Evolutionary conservation across 2,888 invertebrate species (phyloP), one percentile per base, ranked within the genome.

Genomic region (Coleophora deauratella): DNA sequence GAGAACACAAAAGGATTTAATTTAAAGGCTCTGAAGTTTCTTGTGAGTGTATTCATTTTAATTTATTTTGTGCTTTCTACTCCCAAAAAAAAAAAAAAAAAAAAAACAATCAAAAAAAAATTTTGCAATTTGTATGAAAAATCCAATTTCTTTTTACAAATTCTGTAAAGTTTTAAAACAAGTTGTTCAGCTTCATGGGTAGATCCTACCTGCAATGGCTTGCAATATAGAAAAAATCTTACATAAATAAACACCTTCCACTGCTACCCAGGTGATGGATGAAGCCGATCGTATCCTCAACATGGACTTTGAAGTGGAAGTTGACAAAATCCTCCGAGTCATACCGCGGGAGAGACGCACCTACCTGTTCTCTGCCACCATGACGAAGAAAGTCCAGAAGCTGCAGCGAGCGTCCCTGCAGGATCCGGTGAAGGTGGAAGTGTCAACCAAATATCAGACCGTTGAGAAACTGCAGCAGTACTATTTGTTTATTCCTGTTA

Each of bases 221-320:
- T n/a, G n/a, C n/a, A n/a, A n/a, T n/a, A n/a, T n/a, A 21, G 21
- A 6, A 21, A 4, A 3, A 21, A 21, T 21, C 3, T 6, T 21
- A 3, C 3, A 21, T 4, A 21, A 21, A 21, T 21, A 21, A 4
- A 21, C 21, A 21, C 21, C 21, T 21, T 21, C 6, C 21, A 21
- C 6, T 21, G 21, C 3, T 21, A n/a, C 1, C 10, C 31, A 93
- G 90, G 94, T 99, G 0, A 97, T 99, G 97, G 99, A 99, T 59
- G 99, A 99, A 89, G 99, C 99, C 0, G 99, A 99, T 78, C 89
- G 99, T 51, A 99, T 99, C 54, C 87, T 99, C 2, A 99, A 99
- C 72, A 97, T 98, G 97, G 99, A 99, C 69, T 99, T 99, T 68
- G 99, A 99, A 82, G 92, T 94, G 9, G 99, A 99, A 84, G 92